Percentiles rank a stretch among this genome's conserved stretches.
phyloP scores from a whole-genome alignment of 2,113 vertebrate genomes.

The Melanocharis versteri region DNA sequence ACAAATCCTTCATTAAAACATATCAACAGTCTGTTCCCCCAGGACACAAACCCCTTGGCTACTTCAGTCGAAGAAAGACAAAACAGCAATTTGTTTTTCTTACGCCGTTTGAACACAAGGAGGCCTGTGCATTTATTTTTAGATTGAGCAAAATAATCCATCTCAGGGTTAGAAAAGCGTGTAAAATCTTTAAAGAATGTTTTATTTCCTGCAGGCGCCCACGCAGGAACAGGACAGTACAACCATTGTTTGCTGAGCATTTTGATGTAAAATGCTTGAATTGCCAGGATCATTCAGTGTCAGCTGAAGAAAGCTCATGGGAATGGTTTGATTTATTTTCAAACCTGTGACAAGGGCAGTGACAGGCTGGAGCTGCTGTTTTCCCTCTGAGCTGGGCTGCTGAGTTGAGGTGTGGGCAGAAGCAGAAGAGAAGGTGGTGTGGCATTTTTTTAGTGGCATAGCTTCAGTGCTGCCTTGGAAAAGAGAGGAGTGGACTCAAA shows the following conservation, averaged over 20 bases:
- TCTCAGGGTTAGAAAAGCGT: constrained; percentile 41
- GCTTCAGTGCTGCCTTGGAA: background rate
- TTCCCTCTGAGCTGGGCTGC: background rate
- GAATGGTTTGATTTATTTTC: background rate
- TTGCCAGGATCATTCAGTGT: background rate
- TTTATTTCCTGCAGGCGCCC: constrained; percentile 8
- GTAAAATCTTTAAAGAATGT: constrained; percentile 38
- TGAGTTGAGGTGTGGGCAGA: background rate
- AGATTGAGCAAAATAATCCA: constrained; percentile 33
- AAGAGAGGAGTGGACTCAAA: background rate
- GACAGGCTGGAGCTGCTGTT: background rate
- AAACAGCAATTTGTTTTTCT: background rate
- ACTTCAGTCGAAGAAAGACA: background rate
- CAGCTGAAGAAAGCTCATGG: constrained; percentile 25
- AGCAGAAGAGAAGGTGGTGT: background rate
- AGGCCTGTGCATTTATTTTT: constrained; percentile 8
- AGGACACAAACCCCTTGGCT: background rate
- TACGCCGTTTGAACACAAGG: background rate
- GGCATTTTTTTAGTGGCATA: background rate
- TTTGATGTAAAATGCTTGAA: constrained; percentile 30
- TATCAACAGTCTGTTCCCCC: background rate
- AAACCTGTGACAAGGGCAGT: accelerated
- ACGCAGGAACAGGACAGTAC: background rate
- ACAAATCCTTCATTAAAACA: background rate
- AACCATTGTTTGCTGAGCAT: constrained; percentile 16